A percentile compares a stretch with the other conserved stretches of the same genome.
These are phyloP conservation scores for Berghia stephanieae DNA, from an alignment of 1,140 invertebrate species.

Conservation along the genomic window DNA sequence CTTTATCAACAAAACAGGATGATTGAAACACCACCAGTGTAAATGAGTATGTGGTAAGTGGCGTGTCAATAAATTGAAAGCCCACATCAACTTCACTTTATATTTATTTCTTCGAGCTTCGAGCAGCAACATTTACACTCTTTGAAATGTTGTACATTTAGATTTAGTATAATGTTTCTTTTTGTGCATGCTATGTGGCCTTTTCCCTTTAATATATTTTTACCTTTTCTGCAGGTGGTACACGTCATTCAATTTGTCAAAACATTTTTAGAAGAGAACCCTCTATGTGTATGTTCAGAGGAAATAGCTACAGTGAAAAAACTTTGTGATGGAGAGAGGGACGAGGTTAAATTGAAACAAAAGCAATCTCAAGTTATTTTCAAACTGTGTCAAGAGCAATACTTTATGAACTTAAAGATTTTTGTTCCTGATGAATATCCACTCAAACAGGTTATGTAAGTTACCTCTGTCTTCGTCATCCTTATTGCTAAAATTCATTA, in stretches of 20 bases:
- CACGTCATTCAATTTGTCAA: conserved; percentile 73
- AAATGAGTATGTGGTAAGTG: too few relatives aligned
- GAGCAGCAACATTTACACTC: too few relatives aligned
- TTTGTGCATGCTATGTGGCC: too few relatives aligned
- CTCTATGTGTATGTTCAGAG: conserved; percentile 78
- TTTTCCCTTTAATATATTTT: too few relatives aligned
- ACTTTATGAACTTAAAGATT: conserved; percentile 73
- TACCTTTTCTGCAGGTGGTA: conserved; percentile 68
- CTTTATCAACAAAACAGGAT: too few relatives aligned
- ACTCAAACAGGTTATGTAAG: conserved; percentile 70
- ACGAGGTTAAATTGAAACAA: conserved; percentile 77
- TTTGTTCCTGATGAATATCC: conserved; percentile 77
- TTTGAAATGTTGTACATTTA: too few relatives aligned
- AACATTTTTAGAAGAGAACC: conserved; percentile 78
- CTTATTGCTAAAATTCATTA: too few relatives aligned
- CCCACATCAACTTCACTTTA: neutral
- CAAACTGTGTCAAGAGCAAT: conserved; percentile 72
- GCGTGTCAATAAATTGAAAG: neutral
- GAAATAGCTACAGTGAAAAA: conserved; percentile 76
- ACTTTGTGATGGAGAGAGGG: conserved; percentile 64
- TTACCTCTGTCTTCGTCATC: too few relatives aligned
- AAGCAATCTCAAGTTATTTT: conserved; percentile 74
- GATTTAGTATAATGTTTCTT: too few relatives aligned
- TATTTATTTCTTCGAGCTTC: too few relatives aligned
- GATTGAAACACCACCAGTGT: too few relatives aligned